A percentile compares a stretch with the other conserved stretches of the same genome.
These are phyloP conservation scores for Microctenopoma stevenorrisi DNA, from an alignment of 2,797 vertebrate genomes.

Conservation along the genomic window DNA sequence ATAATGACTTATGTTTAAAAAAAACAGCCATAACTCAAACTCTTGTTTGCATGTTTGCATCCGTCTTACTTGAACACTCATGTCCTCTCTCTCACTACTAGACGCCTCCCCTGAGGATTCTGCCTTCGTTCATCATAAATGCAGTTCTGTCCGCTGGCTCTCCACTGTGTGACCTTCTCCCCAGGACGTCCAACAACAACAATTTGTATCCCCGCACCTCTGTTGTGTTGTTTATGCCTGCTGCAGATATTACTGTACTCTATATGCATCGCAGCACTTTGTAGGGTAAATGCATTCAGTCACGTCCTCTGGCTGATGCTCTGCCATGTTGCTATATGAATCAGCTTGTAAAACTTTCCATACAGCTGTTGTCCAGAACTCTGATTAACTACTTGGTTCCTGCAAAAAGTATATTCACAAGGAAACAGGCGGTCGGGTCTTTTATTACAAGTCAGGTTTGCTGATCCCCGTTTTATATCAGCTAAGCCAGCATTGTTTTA, in stretches of 20 bases:
- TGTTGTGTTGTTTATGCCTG: constrained; percentile 47
- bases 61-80: constrained; percentile 15
- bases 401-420: constrained; percentile 70
- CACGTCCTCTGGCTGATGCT: constrained; percentile 39
- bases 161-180: constrained; percentile 41
- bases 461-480: constrained; percentile 1
- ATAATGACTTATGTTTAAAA: background rate
- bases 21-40: background rate
- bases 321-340: constrained; percentile 50
- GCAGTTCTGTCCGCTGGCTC: constrained; percentile 42
- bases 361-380: constrained; percentile 60
- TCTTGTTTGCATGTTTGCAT: constrained; percentile 6
- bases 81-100: constrained; percentile 51
- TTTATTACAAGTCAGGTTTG: constrained; percentile 29
- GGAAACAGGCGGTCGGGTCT: constrained; percentile 63
- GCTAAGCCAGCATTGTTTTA: constrained; percentile 21
- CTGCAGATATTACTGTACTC: constrained; percentile 44
- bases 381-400: constrained; percentile 43
- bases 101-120: constrained; percentile 58
- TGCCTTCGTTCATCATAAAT: constrained; percentile 45
- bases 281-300: constrained; percentile 55
- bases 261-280: constrained; percentile 73
- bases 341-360: constrained; percentile 67
- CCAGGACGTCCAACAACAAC: constrained; percentile 39
- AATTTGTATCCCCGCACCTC: constrained; percentile 15